These are phyloP conservation scores for Halictus quadricinctus DNA, from an alignment of 2,888 invertebrate species.

Conservation along the genomic window DNA sequence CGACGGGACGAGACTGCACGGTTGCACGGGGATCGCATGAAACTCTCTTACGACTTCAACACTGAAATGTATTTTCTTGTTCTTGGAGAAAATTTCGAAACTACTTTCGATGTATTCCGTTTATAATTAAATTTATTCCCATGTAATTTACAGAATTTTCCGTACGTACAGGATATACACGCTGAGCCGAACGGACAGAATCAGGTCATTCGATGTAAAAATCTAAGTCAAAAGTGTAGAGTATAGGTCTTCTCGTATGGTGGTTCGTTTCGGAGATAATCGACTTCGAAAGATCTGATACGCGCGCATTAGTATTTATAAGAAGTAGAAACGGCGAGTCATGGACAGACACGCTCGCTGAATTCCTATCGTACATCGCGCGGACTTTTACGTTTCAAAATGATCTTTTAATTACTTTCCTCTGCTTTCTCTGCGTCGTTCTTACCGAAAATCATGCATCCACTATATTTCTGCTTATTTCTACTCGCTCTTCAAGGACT, in stretches of 20 bases:
- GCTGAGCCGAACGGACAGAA: background rate
- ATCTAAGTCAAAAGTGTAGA: background rate
- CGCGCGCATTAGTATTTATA: background rate
- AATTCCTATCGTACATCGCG: background rate
- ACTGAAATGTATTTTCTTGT: background rate
- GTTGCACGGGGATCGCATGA: background rate
- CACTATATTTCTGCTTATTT: background rate
- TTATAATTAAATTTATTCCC: background rate
- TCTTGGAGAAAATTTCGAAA: background rate
- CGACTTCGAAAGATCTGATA: background rate
- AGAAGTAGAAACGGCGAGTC: conserved; percentile 10
- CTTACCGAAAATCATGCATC: background rate
- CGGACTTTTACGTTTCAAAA: background rate
- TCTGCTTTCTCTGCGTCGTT: background rate
- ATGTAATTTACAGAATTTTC: background rate
- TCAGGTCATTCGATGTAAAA: background rate
- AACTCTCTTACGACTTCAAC: background rate
- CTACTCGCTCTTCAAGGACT: background rate
- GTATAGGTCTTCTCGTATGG: no score
- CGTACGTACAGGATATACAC: no score
- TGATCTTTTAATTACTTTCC: background rate
- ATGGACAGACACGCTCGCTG: conserved; percentile 1
- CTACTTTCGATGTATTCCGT: background rate
- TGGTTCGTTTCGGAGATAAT: background rate
- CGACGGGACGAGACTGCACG: background rate